A percentile compares a stretch with the other conserved stretches of the same genome.
These are phyloP conservation scores for human DNA, from an alignment of 2,113 vertebrate species.

Conservation along the genomic window DNA sequence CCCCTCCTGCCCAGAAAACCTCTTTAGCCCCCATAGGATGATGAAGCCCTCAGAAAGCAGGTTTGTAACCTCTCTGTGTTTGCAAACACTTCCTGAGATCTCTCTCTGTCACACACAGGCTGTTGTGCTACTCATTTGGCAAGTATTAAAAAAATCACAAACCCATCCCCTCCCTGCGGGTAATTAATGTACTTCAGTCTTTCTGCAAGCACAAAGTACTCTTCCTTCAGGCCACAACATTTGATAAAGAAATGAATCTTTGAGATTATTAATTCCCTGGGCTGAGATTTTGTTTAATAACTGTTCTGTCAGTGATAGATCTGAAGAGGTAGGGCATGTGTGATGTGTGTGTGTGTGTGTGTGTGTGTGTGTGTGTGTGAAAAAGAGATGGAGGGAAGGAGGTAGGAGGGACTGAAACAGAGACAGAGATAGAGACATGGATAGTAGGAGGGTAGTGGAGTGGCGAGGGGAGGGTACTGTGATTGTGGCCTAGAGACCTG, in stretches of 20 bases:
- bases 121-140: conserved; percentile 75
- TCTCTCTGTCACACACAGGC: background rate
- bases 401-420: background rate
- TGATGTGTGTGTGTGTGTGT: background rate
- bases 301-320: conserved; percentile 87
- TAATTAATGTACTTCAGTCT: conserved; percentile 80
- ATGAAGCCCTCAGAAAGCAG: background rate
- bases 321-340: conserved; percentile 74
- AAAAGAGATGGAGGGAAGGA: background rate
- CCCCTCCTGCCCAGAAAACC: background rate
- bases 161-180: conserved; percentile 48
- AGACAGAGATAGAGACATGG: background rate
- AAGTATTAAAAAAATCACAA: conserved; percentile 80
- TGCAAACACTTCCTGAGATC: conserved; percentile 72
- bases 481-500: conserved; percentile 79
- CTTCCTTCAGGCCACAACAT: conserved; percentile 84
- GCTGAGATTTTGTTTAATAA: conserved; percentile 89
- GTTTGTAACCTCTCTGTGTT: conserved; percentile 38
- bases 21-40: background rate
- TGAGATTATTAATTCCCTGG: conserved; percentile 87
- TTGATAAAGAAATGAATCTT: conserved; percentile 89
- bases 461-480: conserved; percentile 68
- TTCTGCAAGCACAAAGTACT: conserved; percentile 81
- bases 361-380: conserved; percentile 24
- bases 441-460: background rate